These are phyloP conservation scores for Lathronympha strigana DNA, from an alignment of 2,888 invertebrate species.

Conservation along the genomic window DNA sequence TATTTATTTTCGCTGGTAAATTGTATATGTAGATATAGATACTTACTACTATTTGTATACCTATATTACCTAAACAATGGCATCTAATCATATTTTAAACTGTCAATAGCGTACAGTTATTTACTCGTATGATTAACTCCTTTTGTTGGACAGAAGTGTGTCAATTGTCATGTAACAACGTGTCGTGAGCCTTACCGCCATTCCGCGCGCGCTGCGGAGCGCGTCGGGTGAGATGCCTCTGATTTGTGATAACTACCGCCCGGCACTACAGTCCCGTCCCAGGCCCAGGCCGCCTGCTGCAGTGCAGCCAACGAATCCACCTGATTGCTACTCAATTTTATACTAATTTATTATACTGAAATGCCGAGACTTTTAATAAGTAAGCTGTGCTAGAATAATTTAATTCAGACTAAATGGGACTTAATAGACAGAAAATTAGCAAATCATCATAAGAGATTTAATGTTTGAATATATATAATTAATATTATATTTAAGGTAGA, in stretches of 20 bases:
- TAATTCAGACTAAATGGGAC: too few relatives aligned
- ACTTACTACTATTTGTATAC: too few relatives aligned
- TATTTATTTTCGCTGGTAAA: too few relatives aligned
- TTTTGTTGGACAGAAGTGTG: slow-evolving; percentile 43
- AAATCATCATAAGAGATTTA: too few relatives aligned
- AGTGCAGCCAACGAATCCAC: neutral
- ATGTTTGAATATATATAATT: too few relatives aligned
- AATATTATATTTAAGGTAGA: too few relatives aligned
- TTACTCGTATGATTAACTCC: slow-evolving; percentile 39
- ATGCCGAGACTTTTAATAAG: too few relatives aligned
- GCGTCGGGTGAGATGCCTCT: slow-evolving; percentile 45
- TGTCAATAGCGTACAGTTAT: slow-evolving; percentile 27
- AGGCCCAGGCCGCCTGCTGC: neutral
- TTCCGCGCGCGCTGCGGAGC: slow-evolving; percentile 54
- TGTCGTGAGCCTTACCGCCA: slow-evolving; percentile 42
- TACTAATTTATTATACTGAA: too few relatives aligned
- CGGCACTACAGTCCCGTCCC: neutral
- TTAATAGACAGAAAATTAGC: too few relatives aligned
- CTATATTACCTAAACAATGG: slow-evolving; percentile 4
- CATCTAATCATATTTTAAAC: slow-evolving; percentile 18
- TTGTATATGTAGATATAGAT: too few relatives aligned
- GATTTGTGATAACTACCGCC: slow-evolving; percentile 14
- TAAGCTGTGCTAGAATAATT: too few relatives aligned
- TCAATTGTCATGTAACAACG: slow-evolving; percentile 42
- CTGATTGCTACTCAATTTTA: neutral